Base-by-base conservation (phyloP, 2,888 invertebrate species). In the Apodemia hepburni region DNA sequence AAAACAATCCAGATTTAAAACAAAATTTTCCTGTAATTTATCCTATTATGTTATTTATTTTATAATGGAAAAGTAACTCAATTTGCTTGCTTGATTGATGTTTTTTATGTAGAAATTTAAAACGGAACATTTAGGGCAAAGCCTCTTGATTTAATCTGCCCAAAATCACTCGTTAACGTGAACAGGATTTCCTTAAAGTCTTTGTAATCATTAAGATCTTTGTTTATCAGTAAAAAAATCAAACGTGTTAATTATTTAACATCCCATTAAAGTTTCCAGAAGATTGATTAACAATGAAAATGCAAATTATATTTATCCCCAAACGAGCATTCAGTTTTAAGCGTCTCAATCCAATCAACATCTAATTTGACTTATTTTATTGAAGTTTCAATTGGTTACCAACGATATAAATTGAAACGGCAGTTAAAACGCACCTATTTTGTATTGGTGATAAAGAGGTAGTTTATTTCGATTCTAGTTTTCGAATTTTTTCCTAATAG, bases 171-270 rank as follows among this genome's bases (percentile, higher is more conserved):
- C 77, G 74, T 84, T 81, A 81, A 79, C 73, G 81, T 82, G 79
- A 47, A 76, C 73, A 71, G 63, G 59, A 62, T 66, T 57, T 59
- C 22, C 22, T 8, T 12, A 22, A 54, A 54, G 51, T 74, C 67
- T 70, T 68, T 71, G 75, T 82, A 83, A 87, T 84, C 83, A 72
- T 71, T 68, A 69, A 73, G 73, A 87, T 84, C 81, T 82, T 71
- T 71, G 72, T n/a, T 81, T 85, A 87, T 87, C 85, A 77, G 68
- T 66, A 69, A 68, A 65, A 71, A 78, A 75, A 88, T 89, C 89
- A 81, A 67, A 73, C 72, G 78, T 76, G 88, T 89, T 88, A 87
- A 88, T 87, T 84, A 75, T 69, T 80, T 83, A 83, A 87, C 89
- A 89, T 89, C 84, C 87, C 85, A 88, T 89, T 88, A 90, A 84